These are phyloP conservation scores for Nymphalis c-album DNA, from an alignment of 2,888 invertebrate genomes.

Conservation along the genomic window DNA sequence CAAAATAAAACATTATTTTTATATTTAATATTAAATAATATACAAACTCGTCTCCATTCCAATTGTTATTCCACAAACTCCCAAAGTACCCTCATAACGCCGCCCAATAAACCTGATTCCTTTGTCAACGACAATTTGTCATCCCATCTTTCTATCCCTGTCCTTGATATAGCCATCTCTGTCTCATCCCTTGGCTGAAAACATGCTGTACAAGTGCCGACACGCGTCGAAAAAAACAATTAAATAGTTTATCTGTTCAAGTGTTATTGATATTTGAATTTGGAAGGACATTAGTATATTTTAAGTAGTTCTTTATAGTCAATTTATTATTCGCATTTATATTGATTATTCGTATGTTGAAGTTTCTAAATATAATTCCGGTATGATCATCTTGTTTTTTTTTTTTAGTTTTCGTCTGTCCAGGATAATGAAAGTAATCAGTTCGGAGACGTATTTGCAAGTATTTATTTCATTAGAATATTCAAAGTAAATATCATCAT, in stretches of 20 bases:
- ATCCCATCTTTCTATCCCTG: slow-evolving; percentile 60
- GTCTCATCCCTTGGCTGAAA: slow-evolving; percentile 43
- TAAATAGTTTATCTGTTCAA: slow-evolving; percentile 62
- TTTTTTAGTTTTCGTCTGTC: too few relatives aligned
- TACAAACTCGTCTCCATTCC: slow-evolving; percentile 40
- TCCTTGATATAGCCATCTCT: not conserved
- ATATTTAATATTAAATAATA: not conserved
- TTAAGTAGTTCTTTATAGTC: too few relatives aligned
- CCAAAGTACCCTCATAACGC: slow-evolving; percentile 74
- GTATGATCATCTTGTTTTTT: too few relatives aligned
- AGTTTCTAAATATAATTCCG: too few relatives aligned
- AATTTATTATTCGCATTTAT: too few relatives aligned
- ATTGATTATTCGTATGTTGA: too few relatives aligned
- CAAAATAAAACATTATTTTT: slow-evolving; percentile 8
- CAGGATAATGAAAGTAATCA: too few relatives aligned
- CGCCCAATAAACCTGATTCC: slow-evolving; percentile 77
- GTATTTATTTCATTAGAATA: too few relatives aligned
- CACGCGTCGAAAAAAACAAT: slow-evolving; percentile 73
- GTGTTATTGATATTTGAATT: slow-evolving; percentile 39
- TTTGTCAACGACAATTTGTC: slow-evolving; percentile 77
- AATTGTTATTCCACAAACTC: slow-evolving; percentile 51
- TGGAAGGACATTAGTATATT: slow-evolving; percentile 25
- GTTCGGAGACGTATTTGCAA: too few relatives aligned
- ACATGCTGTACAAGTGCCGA: slow-evolving; percentile 66
- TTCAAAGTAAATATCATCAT: too few relatives aligned